Evolutionary conservation across 2,113 vertebrate genomes (phyloP), one percentile per base, ranked within the genome.

Genomic region (Pagrus major): DNA sequence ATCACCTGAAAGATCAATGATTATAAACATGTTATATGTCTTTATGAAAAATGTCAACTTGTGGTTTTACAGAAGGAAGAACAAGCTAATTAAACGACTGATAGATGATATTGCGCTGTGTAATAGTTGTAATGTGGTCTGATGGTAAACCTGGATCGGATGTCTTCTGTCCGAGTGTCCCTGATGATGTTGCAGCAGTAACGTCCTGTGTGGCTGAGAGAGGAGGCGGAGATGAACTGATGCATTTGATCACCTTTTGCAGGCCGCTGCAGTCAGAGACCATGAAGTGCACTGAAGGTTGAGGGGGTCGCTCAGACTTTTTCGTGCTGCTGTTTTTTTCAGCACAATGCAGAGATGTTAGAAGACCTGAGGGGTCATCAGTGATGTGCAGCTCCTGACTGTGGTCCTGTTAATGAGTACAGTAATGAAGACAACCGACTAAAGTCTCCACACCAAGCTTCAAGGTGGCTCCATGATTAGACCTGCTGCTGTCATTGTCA

Each of bases 321-420:
- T n/a, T 37, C 27, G n/a, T 42, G 29, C 61, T 69, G 66, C 14
- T 67, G 47, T 54, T n/a, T 25, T 27, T 67, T 18, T 31, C 46
- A 37, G 31, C 31, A 52, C 47, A 37, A 2, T 15, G 41, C 41
- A 18, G 42, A 66, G 51, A 44, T 15, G 42, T n/a, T 27, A 25
- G 20, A 16, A 35, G 3, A 6, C 15, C 37, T 5, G 16, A 21
- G 29, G 33, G 29, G 27, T 69, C 64, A 4, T 16, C 29, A 31
- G 21, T n/a, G 59, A 16, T 9, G 52, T 55, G 27, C 18, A 51
- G 56, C 56, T 41, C 55, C 14, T 2, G 14, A 49, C 14, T 16
- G 27, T 10, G 54, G 20, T 8, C 27, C 51, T 23, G 3, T 55
- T 46, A 47, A 66, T 65, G 42, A 49, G 29, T 16, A 15, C 37